Base-by-base conservation (phyloP, 2,888 invertebrate species). In the Phorcus lineatus region DNA sequence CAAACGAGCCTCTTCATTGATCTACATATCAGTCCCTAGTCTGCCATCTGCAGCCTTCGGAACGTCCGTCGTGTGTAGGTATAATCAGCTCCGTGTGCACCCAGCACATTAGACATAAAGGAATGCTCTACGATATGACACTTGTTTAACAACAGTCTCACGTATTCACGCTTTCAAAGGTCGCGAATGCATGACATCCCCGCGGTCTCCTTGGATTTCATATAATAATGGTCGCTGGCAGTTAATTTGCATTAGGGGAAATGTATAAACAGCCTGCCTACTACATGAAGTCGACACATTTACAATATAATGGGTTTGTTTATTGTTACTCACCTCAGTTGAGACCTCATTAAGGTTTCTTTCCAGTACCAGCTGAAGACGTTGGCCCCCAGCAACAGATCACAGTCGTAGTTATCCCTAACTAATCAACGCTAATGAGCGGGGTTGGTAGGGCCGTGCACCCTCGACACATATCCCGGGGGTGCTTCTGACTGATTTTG, bases 291-390 rank as follows among this genome's bases (percentile, higher is more conserved):
- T 62, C 28, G 62, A 62, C 62, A 62, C 28, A 24, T 28, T 16
- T 13, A 62, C 62, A 62, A 62, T 24, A 28, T 28, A 62, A 28
- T 24, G 24, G 16, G 28, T 62, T 62, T 24, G 24, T 62, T 24
- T 24, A 62, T 62, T 62, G 62, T 62, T 62, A 62, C 62, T 62
- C 62, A 62, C 62, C 62, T 62, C 62, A 62, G 62, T 11, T 24
- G 62, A 62, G 17, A 28, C 24, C 62, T 28, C 24, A 28, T 62
- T 28, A 22, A 7, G 7, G 17, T 24, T 62, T 62, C 62, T 62
- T 62, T 62, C 62, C 28, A 28, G 24, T 16, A 28, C 16, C 28
- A 28, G 28, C 62, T 16, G 62, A 62, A 62, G 62, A 62, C 47
- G 47, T 47, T 47, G 28, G 16, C 62, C 28, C 17, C 22, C 16